A percentile compares a stretch with the other conserved stretches of the same genome.
These are phyloP conservation scores for Azorinus chamasolen DNA, from an alignment of 2,888 invertebrate genomes.

Conservation along the genomic window DNA sequence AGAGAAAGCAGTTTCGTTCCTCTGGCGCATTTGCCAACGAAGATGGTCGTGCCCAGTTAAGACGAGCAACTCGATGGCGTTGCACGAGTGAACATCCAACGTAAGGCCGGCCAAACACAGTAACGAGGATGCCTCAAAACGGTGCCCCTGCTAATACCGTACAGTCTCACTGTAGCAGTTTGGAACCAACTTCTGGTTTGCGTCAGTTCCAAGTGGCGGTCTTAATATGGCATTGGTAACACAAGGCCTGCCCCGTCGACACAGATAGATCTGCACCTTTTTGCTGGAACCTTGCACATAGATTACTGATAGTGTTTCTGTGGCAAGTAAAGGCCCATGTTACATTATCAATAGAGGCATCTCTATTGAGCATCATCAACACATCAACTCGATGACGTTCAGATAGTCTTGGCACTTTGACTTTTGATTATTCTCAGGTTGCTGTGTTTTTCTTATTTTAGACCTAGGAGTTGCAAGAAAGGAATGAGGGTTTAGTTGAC, in stretches of 20 bases:
- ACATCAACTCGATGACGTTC: not conserved
- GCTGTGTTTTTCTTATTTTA: not conserved
- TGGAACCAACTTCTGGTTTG: slow-evolving; percentile 3
- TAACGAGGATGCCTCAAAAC: slow-evolving; percentile 15
- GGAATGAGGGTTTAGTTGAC: slow-evolving; percentile 10
- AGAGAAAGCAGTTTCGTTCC: slow-evolving; percentile 24
- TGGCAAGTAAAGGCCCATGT: slow-evolving; percentile 3
- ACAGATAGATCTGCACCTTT: slow-evolving; percentile 9
- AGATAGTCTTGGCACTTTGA: no score
- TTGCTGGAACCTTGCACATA: not conserved
- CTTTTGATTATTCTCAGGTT: no score
- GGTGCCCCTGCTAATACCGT: slow-evolving; percentile 14
- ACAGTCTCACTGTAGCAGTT: slow-evolving; percentile 19
- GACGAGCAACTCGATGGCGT: no score
- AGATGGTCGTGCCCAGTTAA: slow-evolving; percentile 20
- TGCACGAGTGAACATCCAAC: no score
- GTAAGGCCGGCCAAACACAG: not conserved
- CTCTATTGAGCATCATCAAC: slow-evolving; percentile 13
- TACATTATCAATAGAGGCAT: slow-evolving; percentile 14
- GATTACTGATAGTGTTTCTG: not conserved
- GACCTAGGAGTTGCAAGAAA: slow-evolving; percentile 8
- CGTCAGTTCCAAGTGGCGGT: slow-evolving; percentile 1
- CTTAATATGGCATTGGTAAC: not conserved
- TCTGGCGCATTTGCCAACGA: slow-evolving; percentile 9
- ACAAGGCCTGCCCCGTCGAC: not conserved